These are phyloP conservation scores for Oligia fasciuncula DNA, from an alignment of 2,888 invertebrate species.

Conservation along the genomic window DNA sequence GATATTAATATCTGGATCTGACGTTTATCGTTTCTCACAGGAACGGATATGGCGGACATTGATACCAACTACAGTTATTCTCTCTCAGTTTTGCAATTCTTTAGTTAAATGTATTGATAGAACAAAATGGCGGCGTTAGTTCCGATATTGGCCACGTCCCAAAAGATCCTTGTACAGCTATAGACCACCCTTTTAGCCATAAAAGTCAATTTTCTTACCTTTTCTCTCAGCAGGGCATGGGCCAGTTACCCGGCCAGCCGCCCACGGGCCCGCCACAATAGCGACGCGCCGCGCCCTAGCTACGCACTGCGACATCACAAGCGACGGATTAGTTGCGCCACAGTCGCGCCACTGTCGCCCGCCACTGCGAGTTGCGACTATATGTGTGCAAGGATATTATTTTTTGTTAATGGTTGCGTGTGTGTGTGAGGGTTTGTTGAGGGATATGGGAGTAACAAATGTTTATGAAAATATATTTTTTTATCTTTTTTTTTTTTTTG, in stretches of 20 bases:
- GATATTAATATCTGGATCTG: too few relatives aligned
- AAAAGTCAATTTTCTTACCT: neutral
- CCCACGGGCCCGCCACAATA: slow-evolving; percentile 85
- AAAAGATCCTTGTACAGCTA: too few relatives aligned
- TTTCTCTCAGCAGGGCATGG: slow-evolving; percentile 79
- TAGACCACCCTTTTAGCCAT: neutral
- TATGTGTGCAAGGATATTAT: slow-evolving; percentile 29
- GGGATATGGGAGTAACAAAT: slow-evolving; percentile 3
- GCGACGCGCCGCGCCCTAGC: slow-evolving; percentile 76
- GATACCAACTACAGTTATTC: too few relatives aligned
- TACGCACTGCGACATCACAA: slow-evolving; percentile 54
- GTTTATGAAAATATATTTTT: neutral
- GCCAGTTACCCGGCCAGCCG: slow-evolving; percentile 85
- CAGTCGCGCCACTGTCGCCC: slow-evolving; percentile 29
- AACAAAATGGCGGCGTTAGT: too few relatives aligned
- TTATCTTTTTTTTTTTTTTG: neutral
- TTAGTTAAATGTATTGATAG: too few relatives aligned
- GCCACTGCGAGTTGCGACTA: slow-evolving; percentile 14
- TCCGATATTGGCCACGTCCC: too few relatives aligned
- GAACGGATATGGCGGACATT: too few relatives aligned
- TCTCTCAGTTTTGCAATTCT: too few relatives aligned
- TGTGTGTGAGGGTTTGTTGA: neutral
- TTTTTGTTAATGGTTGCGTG: slow-evolving; percentile 31
- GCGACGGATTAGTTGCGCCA: slow-evolving; percentile 14
- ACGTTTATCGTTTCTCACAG: too few relatives aligned